Conservation (phyloP, 2,113 vertebrate genomes). For the Bubo scandiacus region DNA sequence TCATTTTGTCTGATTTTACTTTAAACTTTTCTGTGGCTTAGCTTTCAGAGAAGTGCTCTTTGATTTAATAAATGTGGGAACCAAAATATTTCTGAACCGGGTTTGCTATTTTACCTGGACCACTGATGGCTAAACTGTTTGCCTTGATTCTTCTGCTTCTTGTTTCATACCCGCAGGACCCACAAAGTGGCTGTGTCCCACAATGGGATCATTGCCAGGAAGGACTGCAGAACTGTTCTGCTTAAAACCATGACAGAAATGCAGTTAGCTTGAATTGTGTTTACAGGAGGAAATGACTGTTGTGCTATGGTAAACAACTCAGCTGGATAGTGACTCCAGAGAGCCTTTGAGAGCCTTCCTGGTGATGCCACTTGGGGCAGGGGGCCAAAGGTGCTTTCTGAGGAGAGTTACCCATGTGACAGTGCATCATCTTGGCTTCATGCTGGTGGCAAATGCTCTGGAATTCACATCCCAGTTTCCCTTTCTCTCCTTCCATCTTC, state of each 20-base stretch:
- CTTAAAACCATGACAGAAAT: neutral
- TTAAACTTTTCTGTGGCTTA: no score
- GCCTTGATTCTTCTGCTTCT: neutral
- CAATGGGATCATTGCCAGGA: neutral
- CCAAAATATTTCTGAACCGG: no score
- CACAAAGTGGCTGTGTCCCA: neutral
- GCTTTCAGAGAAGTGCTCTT: no score
- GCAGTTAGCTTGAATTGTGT: neutral
- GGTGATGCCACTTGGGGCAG: neutral
- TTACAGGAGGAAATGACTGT: neutral
- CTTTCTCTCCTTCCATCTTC: neutral
- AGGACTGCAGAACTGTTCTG: neutral
- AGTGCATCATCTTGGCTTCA: neutral
- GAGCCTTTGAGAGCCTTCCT: neutral
- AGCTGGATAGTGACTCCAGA: no score
- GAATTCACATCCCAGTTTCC: neutral
- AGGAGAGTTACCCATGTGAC: neutral
- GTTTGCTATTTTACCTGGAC: no score
- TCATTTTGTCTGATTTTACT: no score
- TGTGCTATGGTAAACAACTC: neutral
- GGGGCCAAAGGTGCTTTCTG: neutral
- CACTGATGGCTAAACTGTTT: no score
- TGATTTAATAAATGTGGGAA: no score
- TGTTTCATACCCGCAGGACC: neutral
- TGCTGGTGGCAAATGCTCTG: no score